Evolutionary conservation across 2,113 vertebrate species (phyloP).

Genomic region (Piprites chloris): DNA sequence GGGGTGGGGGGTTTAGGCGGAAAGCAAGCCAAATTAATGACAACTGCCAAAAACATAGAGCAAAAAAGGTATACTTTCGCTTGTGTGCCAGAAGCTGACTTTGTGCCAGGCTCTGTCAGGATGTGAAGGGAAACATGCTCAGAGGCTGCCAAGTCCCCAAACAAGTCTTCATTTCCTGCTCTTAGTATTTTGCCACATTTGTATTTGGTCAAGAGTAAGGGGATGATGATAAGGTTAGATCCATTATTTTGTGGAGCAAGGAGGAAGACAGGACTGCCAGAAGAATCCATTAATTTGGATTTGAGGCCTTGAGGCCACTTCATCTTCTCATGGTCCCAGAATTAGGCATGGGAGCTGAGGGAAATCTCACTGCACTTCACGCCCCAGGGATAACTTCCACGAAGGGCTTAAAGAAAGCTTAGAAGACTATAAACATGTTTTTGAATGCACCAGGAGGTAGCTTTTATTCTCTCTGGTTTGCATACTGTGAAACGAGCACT

Average conservation of each 20-base stretch:
- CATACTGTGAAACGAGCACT: neutral
- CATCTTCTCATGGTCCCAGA: neutral
- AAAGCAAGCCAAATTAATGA: neutral
- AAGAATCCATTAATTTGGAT: neutral
- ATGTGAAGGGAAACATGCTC: neutral
- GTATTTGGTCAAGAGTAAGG: neutral
- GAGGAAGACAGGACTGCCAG: neutral
- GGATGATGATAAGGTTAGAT: neutral
- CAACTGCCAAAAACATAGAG: neutral
- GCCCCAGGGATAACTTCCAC: accelerated
- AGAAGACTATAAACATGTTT: neutral
- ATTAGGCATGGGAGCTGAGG: neutral
- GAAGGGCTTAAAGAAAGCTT: neutral
- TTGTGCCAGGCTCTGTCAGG: neutral
- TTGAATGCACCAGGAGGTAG: neutral
- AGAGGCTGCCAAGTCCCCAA: neutral
- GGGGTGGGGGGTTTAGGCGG: neutral
- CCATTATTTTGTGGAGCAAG: neutral
- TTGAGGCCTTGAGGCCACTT: neutral
- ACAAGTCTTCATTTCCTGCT: neutral
- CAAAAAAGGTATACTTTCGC: neutral
- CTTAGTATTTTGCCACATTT: neutral
- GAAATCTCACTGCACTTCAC: neutral
- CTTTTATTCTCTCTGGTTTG: neutral
- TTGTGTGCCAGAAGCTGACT: neutral